These are phyloP conservation scores for Arvicanthis niloticus DNA, from an alignment of 2,113 vertebrate species.

Conservation along the genomic window DNA sequence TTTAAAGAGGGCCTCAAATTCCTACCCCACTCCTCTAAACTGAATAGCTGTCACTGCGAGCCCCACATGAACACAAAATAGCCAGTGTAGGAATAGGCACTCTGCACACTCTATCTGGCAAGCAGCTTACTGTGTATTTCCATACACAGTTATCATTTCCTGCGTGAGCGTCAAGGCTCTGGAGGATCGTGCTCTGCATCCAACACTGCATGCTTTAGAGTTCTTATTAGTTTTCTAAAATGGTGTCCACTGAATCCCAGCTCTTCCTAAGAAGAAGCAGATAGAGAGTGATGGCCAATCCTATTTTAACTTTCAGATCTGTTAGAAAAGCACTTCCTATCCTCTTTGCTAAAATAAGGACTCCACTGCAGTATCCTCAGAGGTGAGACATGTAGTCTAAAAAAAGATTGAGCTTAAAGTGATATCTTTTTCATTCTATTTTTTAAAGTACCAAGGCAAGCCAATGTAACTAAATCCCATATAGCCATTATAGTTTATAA, in stretches of 20 bases:
- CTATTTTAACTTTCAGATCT: background rate
- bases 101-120: fast-evolving
- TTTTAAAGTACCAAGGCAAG: conserved; percentile 4
- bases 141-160: background rate
- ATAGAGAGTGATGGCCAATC: background rate
- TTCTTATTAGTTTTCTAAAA: background rate
- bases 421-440: background rate
- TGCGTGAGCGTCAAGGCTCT: fast-evolving
- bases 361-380: background rate
- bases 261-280: conserved; percentile 5
- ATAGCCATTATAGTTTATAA: background rate
- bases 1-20: background rate
- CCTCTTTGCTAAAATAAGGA: conserved; percentile 58
- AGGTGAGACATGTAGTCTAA: conserved; percentile 41
- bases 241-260: background rate
- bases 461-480: background rate
- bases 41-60: too few relatives aligned
- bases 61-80: background rate
- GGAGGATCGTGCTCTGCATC: background rate
- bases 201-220: background rate
- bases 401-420: conserved; percentile 32
- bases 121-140: background rate
- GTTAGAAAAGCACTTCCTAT: conserved; percentile 30
- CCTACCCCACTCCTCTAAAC: background rate
- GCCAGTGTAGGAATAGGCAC: fast-evolving